phyloP scores from a whole-genome alignment of 2,797 vertebrate species.

The Chromis chromis region DNA sequence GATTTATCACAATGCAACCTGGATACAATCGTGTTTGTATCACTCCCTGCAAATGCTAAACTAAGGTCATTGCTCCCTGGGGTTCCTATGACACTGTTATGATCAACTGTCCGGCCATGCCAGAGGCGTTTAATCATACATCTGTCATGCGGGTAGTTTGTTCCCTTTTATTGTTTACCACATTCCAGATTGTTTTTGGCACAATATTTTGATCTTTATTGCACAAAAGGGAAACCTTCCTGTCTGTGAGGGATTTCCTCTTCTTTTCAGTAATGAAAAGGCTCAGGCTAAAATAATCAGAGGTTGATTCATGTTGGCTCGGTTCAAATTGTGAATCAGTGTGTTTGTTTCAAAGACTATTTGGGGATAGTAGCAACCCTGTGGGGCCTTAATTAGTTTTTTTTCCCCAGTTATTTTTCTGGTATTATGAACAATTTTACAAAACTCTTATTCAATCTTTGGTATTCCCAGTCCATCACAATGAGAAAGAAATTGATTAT shows the following conservation, averaged over 20 bases:
- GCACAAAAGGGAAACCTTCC: constrained; percentile 81
- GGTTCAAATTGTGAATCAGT: constrained; percentile 21
- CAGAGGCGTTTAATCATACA: constrained; percentile 46
- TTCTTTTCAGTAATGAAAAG: constrained; percentile 78
- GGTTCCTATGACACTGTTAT: constrained; percentile 56
- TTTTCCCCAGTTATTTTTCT: constrained; percentile 5
- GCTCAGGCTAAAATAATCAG: constrained; percentile 65
- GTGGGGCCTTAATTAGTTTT: not conserved
- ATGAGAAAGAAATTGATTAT: constrained; percentile 9
- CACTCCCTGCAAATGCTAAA: constrained; percentile 40
- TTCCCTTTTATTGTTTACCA: constrained; percentile 75
- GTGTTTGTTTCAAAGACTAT: constrained; percentile 12
- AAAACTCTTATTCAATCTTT: not conserved
- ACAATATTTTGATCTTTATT: constrained; percentile 72
- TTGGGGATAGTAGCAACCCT: constrained; percentile 13
- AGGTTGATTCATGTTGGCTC: constrained; percentile 22
- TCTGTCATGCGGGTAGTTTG: constrained; percentile 64
- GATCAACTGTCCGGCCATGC: constrained; percentile 61
- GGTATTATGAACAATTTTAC: not conserved
- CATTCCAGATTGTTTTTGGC: constrained; percentile 79
- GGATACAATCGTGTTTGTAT: constrained; percentile 54
- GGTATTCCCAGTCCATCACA: not conserved
- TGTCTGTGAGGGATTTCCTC: constrained; percentile 82
- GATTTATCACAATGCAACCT: constrained; percentile 49
- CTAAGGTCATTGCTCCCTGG: constrained; percentile 47